Percentiles rank a stretch among this genome's conserved stretches.
Conservation (phyloP, 2,888 invertebrate genomes). For the Lordiphosa andalusiaca region DNA sequence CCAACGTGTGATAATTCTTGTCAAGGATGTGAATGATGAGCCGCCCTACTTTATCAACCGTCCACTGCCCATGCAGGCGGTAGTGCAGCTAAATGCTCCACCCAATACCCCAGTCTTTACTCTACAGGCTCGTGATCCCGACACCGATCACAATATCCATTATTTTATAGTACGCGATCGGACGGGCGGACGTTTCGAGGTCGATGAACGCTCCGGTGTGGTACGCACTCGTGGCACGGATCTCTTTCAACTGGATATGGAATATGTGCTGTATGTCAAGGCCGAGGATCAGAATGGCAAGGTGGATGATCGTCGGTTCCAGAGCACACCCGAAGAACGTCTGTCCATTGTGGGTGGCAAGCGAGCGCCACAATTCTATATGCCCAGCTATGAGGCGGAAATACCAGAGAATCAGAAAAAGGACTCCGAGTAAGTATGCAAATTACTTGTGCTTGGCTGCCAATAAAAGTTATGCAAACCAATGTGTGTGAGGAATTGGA, state of each 20-base stretch:
- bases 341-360: slow-evolving; percentile 98
- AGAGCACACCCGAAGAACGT: slow-evolving; percentile 94
- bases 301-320: slow-evolving; percentile 93
- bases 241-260: slow-evolving; percentile 96
- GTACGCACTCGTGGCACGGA: slow-evolving; percentile 95
- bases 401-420: slow-evolving; percentile 98
- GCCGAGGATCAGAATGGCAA: slow-evolving; percentile 97
- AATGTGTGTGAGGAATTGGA: slow-evolving; percentile 41
- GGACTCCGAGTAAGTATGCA: slow-evolving; percentile 93
- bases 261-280: slow-evolving; percentile 97
- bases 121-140: slow-evolving; percentile 97
- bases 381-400: slow-evolving; percentile 96
- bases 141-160: slow-evolving; percentile 97
- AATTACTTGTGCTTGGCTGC: slow-evolving; percentile 40
- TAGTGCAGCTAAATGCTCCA: slow-evolving; percentile 96
- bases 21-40: slow-evolving; percentile 98
- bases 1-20: slow-evolving; percentile 95
- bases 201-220: slow-evolving; percentile 94
- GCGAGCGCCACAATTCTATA: slow-evolving; percentile 97
- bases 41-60: slow-evolving; percentile 97
- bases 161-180: slow-evolving; percentile 97
- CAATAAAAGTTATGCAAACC: slow-evolving; percentile 59
- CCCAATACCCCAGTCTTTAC: slow-evolving; percentile 98
- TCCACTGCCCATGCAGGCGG: slow-evolving; percentile 98
- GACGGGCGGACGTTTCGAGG: slow-evolving; percentile 89